A percentile compares a stretch with the other conserved stretches of the same genome.
Evolutionary conservation across 2,113 vertebrate genomes (phyloP).

Genomic region (Mobula birostris): DNA sequence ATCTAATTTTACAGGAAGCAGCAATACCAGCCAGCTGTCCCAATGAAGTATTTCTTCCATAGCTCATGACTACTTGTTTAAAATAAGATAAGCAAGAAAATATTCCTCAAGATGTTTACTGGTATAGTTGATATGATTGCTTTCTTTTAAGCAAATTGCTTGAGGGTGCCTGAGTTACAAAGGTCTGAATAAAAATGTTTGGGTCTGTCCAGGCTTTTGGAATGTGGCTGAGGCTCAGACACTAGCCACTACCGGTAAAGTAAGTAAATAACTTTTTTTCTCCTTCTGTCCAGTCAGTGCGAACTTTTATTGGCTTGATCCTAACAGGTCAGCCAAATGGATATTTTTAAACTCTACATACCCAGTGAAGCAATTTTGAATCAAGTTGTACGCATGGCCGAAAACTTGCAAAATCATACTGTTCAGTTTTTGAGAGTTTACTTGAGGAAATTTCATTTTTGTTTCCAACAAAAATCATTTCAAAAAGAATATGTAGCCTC

Average conservation of each 20-base stretch:
- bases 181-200: background rate
- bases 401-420: background rate
- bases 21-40: background rate
- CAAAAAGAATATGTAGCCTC: background rate
- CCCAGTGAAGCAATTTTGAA: background rate
- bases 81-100: background rate
- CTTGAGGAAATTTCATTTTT: background rate
- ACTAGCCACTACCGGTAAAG: background rate
- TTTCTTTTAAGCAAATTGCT: background rate
- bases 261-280: background rate
- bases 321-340: background rate
- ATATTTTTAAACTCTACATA: background rate
- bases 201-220: background rate
- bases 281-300: background rate
- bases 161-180: background rate
- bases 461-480: background rate
- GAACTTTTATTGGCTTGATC: background rate
- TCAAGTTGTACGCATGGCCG: background rate
- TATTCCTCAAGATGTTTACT: background rate
- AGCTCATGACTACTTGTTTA: background rate
- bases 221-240: background rate
- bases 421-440: too few relatives aligned
- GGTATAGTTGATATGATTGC: background rate
- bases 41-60: background rate
- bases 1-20: background rate